Conservation (phyloP, 2,797 vertebrate species). For the Ptychobarbus kaznakovi region DNA sequence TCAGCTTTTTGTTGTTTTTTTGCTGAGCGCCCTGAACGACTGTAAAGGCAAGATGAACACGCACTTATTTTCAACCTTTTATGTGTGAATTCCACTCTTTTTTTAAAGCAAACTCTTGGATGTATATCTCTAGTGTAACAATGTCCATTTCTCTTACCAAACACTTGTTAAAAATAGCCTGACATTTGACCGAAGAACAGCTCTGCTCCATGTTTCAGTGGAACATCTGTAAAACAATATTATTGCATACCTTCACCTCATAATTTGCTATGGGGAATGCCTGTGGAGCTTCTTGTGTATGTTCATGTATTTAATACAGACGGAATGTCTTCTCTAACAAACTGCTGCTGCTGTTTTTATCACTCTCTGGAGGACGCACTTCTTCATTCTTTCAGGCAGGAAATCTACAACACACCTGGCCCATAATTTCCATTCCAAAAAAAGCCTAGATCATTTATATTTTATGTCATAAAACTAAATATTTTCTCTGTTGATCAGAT, state of each 20-base stretch:
- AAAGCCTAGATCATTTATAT: neutral
- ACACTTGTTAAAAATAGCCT: neutral
- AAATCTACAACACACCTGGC: neutral
- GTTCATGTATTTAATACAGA: neutral
- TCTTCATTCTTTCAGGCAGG: neutral
- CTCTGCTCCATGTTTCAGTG: constrained; percentile 7
- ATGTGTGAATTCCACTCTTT: neutral
- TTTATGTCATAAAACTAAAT: neutral
- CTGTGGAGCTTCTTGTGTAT: neutral
- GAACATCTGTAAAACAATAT: constrained; percentile 9
- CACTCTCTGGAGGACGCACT: neutral
- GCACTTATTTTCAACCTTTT: neutral
- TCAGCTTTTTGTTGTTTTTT: neutral
- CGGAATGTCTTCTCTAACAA: neutral
- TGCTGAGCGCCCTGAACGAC: neutral
- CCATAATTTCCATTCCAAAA: neutral
- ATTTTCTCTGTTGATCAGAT: neutral
- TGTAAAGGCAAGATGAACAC: neutral
- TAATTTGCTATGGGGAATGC: neutral
- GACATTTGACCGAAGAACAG: neutral
- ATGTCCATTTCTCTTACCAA: neutral
- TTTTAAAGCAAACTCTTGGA: neutral
- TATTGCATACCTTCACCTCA: constrained; percentile 1
- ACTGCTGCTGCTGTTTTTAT: neutral
- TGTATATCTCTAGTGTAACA: neutral